Base-by-base conservation (phyloP, 2,888 invertebrate genomes). In the Drosophila ezoana region DNA sequence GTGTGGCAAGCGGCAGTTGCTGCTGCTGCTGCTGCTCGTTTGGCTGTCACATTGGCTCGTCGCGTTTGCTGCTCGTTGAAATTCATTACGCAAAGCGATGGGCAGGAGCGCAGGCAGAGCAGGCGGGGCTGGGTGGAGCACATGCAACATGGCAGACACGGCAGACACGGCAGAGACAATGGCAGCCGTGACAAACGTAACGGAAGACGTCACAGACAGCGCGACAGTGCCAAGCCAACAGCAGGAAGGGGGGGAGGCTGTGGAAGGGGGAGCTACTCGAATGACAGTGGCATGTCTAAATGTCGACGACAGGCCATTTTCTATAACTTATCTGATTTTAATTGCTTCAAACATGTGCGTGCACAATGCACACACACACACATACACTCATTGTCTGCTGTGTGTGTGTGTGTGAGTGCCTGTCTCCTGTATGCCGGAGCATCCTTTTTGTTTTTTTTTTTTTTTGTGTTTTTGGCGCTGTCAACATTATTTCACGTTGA, bases 311-410 rank as follows among this genome's bases (percentile, higher is more conserved):
- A 81, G 89, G 66, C 81, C 87, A 81, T 87, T 90, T 87, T 90
- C 81, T 79, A 84, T 78, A 84, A 88, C 79, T 87, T 90, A 90
- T 90, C 88, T 88, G 90, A 91, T 89, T 90, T 90, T 90, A 90
- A 89, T 90, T 90, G 87, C 89, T 83, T 73, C 80, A 79, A 84
- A 79, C 87, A 84, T 74, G 77, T 81, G 79, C 76, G 79, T 82
- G 87, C 72, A 63, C 60, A 68, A 28, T 28, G 28, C 28, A 23
- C 23, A 8, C 23, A 28, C 23, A 28, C 8, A 28, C 23, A 5
- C 23, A 23, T 23, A 5, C 23, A 23, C 52, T 66, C 66, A 66
- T 74, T 74, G 77, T 77, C 61, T 72, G 32, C 18, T 61, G 47
- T 23, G 41, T 62, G 14, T 44, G 47, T 60, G 58, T 57, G 28